Evolutionary conservation across 37 sponge, comb jelly and placozoan species (phyloP), one percentile per base, ranked within the genome.

Genomic region (Spongia lamella): DNA sequence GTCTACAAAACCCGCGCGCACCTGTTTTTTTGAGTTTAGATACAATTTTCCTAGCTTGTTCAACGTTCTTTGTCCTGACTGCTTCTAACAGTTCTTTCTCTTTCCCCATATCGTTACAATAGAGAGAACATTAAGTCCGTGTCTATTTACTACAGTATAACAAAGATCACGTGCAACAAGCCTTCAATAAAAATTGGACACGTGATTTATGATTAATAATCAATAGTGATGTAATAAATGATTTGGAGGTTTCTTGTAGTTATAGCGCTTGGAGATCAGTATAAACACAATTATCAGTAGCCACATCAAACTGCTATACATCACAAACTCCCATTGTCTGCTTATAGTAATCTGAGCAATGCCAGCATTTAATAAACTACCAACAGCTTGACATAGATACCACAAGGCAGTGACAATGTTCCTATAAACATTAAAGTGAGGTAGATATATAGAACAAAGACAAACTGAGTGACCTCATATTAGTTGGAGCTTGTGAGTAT

Each of bases 21-120:
- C 95, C 95, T 70, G 88, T 69, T 66, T 94, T 93, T 72, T 82
- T 86, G 25, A 94, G 58, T 72, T 90, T 94, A 19, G 78, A 82
- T 27, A 94, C 73, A 29, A 90, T 50, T 65, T 90, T 90, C 59
- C 85, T 66, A 20, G 85, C 95, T 1, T 89, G 83, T 22, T 83
- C 85, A n/a, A 77, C 75, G 32, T 89, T 86, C 3, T 92, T 92
- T 0, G 80, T 73, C 72, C 83, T 86, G 1, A 89, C 53, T 20
- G 81, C 75, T 20, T 58, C 54, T 50, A 94, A 53, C 2, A 94
- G 80, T 64, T 94, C 95, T n/a, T 84, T 75, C 9, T 84, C 62
- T 67, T 90, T 90, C 15, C 95, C 95, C 95, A 90, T 89, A 9
- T 13, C 7, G 5, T 43, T 13, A 9, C 47, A 9, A 43, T 43